Evolutionary conservation across 2,888 invertebrate genomes (phyloP).

Genomic region (Callosobruchus maculatus): DNA sequence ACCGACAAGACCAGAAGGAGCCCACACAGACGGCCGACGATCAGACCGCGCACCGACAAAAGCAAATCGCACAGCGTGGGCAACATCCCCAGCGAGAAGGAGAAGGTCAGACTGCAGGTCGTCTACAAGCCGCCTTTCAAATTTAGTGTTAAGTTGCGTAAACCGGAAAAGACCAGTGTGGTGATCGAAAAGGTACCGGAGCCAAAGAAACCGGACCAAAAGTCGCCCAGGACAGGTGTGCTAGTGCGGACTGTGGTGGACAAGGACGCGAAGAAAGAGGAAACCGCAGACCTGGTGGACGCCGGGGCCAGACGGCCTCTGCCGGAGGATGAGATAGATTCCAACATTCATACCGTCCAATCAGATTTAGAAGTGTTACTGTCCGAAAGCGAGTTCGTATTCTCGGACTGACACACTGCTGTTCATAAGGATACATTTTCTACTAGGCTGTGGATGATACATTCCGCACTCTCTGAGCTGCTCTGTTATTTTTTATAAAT

Average conservation of each 20-base stretch:
- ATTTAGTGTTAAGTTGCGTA: conserved; percentile 75
- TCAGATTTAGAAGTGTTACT: conserved; percentile 59
- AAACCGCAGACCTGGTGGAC: conserved; percentile 4
- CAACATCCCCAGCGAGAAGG: conserved; percentile 59
- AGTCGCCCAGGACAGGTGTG: conserved; percentile 48
- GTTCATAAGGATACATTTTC: conserved; percentile 9
- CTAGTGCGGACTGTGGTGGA: conserved; percentile 45
- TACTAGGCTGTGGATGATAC: conserved; percentile 36
- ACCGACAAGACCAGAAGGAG: conserved; percentile 56
- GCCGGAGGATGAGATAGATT: conserved; percentile 49
- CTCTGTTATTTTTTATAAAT: conserved; percentile 17
- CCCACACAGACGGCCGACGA: conserved; percentile 47
- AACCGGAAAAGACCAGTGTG: conserved; percentile 65
- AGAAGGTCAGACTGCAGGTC: conserved; percentile 75
- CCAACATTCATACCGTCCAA: conserved; percentile 59
- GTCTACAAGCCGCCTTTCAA: conserved; percentile 86
- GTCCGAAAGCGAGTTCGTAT: conserved; percentile 56
- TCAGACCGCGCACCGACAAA: conserved; percentile 53
- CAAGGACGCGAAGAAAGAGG: conserved; percentile 6
- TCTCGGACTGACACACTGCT: conserved; percentile 16
- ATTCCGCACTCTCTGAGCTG: conserved; percentile 36
- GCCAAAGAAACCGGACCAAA: conserved; percentile 29
- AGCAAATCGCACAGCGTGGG: conserved; percentile 65
- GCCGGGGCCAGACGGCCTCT: background rate
- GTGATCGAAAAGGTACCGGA: conserved; percentile 57